These are phyloP conservation scores for Orchesella cincta DNA, from an alignment of 1,140 invertebrate species.

Conservation along the genomic window DNA sequence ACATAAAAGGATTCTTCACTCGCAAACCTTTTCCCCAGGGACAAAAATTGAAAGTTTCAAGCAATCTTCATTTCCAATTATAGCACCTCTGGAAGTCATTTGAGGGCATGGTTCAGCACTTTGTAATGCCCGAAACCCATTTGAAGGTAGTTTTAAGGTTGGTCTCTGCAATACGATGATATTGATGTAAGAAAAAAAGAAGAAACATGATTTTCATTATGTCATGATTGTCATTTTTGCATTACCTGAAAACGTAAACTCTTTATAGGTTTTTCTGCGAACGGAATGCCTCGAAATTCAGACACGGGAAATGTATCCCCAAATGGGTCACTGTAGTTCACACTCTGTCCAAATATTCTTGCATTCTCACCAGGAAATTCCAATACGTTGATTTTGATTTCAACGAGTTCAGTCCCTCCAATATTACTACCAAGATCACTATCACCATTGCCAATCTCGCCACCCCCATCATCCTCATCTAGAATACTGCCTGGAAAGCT, in stretches of 20 bases:
- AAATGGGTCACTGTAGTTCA: background rate
- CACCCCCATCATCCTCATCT: too few species aligned
- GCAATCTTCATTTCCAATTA: conserved; percentile 62
- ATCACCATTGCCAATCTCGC: too few species aligned
- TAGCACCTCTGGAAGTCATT: conserved; percentile 20
- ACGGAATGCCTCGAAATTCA: conserved; percentile 35
- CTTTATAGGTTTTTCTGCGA: conserved; percentile 29
- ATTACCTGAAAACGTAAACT: conserved; percentile 42
- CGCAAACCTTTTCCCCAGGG: conserved; percentile 48
- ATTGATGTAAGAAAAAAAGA: background rate
- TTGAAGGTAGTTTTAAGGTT: background rate
- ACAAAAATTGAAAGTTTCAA: conserved; percentile 62
- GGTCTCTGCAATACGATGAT: conserved; percentile 31
- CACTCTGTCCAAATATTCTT: background rate
- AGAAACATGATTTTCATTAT: too few species aligned
- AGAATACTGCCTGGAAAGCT: too few species aligned
- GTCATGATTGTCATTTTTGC: background rate
- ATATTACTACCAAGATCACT: too few species aligned
- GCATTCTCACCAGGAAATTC: background rate
- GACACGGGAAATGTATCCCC: background rate
- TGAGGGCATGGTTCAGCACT: conserved; percentile 41
- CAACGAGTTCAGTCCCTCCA: background rate
- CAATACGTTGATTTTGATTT: background rate
- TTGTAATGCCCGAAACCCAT: conserved; percentile 33
- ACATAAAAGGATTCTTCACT: too few species aligned